phyloP scores from a whole-genome alignment of 2,113 vertebrate genomes.

The Paedocypris sp. region DNA sequence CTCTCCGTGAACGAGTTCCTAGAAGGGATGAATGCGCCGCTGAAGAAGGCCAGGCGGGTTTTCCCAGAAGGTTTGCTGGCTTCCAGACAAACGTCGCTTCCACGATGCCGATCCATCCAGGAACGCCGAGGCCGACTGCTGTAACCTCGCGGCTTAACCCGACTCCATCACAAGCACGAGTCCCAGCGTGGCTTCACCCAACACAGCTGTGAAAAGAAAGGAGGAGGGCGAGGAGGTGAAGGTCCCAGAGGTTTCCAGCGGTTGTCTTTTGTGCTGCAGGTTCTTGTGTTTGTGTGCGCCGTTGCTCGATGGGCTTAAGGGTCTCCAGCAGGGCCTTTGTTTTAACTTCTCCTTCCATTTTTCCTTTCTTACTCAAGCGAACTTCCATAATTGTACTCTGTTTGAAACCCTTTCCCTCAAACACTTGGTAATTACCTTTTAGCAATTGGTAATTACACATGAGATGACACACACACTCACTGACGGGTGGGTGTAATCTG shows the following conservation, averaged over 20 bases:
- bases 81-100: not conserved
- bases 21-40: conserved; percentile 49
- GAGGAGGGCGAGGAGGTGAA: conserved; percentile 53
- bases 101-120: too few species aligned
- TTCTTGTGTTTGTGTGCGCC: conserved; percentile 46
- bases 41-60: conserved; percentile 35
- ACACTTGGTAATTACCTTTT: conserved; percentile 8
- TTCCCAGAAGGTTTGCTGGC: not conserved
- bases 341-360: conserved; percentile 15
- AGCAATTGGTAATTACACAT: conserved; percentile 23
- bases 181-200: conserved; percentile 1
- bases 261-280: conserved; percentile 42
- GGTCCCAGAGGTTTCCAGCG: conserved; percentile 39
- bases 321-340: conserved; percentile 30
- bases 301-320: conserved; percentile 38
- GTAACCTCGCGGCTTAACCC: not conserved
- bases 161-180: conserved; percentile 1
- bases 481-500: not conserved
- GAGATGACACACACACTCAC: too few species aligned
- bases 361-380: conserved; percentile 9
- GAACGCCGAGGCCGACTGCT: too few species aligned
- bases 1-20: conserved; percentile 52
- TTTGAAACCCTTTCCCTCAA: conserved; percentile 20
- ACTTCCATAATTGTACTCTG: conserved; percentile 22
- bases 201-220: conserved; percentile 41